These are phyloP conservation scores for Orthosia gothica DNA, from an alignment of 2,888 invertebrate genomes.

Conservation along the genomic window DNA sequence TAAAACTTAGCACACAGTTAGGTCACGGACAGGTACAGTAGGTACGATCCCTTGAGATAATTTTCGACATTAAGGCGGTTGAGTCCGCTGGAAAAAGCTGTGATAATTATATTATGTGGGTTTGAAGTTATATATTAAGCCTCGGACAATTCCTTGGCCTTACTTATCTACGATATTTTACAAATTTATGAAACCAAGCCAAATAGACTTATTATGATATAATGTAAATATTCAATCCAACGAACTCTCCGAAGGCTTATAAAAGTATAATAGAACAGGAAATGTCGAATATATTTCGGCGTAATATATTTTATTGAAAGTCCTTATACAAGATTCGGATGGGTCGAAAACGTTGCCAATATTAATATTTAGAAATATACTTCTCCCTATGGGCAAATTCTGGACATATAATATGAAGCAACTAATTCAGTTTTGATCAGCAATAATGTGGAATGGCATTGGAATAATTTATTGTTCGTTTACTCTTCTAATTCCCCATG, in stretches of 20 bases:
- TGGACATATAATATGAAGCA: constrained; percentile 24
- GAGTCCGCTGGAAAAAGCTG: no score
- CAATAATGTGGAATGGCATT: no score
- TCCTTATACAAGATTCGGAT: constrained; percentile 19
- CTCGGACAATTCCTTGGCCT: not conserved
- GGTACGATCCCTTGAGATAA: no score
- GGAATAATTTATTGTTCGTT: no score
- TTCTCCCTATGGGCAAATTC: constrained; percentile 35
- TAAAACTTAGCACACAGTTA: no score
- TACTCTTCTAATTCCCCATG: constrained; percentile 33
- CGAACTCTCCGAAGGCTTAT: constrained; percentile 18
- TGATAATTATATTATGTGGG: no score
- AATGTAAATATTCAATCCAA: constrained; percentile 13
- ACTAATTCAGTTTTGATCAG: constrained; percentile 18
- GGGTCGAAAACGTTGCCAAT: constrained; percentile 43
- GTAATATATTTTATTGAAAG: constrained; percentile 48
- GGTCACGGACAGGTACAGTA: no score
- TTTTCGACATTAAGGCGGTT: no score
- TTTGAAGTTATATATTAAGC: no score
- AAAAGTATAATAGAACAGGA: constrained; percentile 29
- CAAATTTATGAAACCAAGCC: constrained; percentile 9
- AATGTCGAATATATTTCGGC: constrained; percentile 34
- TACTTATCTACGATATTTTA: not conserved
- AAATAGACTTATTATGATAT: constrained; percentile 8
- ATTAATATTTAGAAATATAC: constrained; percentile 44